A percentile compares a stretch with the other conserved stretches of the same genome.
These are phyloP conservation scores for Physella acuta DNA, from an alignment of 1,140 invertebrate species.

Conservation along the genomic window DNA sequence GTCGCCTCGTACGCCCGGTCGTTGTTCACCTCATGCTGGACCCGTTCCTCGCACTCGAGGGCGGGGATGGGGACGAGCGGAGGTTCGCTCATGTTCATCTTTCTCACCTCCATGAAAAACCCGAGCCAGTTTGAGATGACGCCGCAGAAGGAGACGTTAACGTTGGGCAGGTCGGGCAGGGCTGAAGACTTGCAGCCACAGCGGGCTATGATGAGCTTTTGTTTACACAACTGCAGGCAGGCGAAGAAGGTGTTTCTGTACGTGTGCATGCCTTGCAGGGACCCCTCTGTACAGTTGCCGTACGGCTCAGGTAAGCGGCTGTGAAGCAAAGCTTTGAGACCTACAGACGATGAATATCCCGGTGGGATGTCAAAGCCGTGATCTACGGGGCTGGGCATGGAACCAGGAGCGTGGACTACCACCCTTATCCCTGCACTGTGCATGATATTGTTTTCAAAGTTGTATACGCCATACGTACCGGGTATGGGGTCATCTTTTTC, in stretches of 20 bases:
- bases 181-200: conserved; percentile 49
- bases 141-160: conserved; percentile 49
- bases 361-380: conserved; percentile 55
- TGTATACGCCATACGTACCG: conserved; percentile 50
- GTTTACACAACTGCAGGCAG: conserved; percentile 52
- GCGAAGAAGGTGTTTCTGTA: conserved; percentile 51
- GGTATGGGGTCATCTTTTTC: conserved; percentile 50
- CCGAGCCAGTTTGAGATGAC: conserved; percentile 44
- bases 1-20: conserved; percentile 44
- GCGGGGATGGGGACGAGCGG: conserved; percentile 23
- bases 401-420: conserved; percentile 57
- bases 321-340: conserved; percentile 48
- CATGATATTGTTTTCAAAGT: conserved; percentile 48
- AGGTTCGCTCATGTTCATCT: neutral
- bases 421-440: conserved; percentile 57
- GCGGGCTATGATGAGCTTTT: conserved; percentile 41
- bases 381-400: conserved; percentile 59
- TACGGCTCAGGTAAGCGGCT: conserved; percentile 44
- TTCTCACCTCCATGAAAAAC: too few relatives aligned
- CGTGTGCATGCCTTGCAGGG: conserved; percentile 30
- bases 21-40: conserved; percentile 44
- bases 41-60: conserved; percentile 43
- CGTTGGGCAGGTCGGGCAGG: conserved; percentile 32
- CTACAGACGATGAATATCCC: conserved; percentile 53
- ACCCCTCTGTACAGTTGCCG: conserved; percentile 49